Conservation (phyloP, 2,113 vertebrate genomes). For the Gymnobelideus leadbeateri region DNA sequence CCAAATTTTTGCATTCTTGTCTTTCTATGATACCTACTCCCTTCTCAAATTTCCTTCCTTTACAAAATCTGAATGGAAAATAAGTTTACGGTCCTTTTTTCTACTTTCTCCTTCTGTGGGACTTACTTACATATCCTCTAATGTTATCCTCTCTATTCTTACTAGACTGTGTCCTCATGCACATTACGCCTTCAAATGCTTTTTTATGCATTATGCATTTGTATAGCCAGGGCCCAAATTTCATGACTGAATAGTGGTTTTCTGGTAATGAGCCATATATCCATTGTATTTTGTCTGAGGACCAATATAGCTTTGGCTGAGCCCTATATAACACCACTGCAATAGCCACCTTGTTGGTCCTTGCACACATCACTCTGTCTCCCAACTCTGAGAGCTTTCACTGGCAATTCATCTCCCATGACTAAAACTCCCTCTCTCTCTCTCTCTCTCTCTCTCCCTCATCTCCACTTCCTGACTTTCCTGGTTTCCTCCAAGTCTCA, state of each 20-base stretch:
- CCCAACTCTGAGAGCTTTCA: neutral
- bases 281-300: neutral
- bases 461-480: neutral
- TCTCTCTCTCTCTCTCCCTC: no score
- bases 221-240: neutral
- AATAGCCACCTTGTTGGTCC: neutral
- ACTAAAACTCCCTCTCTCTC: neutral
- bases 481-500: neutral
- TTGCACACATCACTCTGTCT: neutral
- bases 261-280: neutral
- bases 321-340: neutral
- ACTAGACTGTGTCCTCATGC: neutral
- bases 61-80: neutral
- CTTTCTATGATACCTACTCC: neutral
- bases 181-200: neutral
- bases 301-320: neutral
- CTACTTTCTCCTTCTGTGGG: neutral
- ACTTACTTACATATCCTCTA: neutral
- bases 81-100: slow-evolving; percentile 15
- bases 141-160: neutral
- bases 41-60: neutral
- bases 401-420: neutral
- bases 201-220: neutral
- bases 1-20: neutral
- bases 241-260: neutral